Conservation (phyloP, 1,140 invertebrate genomes). For the Heliconius congener region DNA sequence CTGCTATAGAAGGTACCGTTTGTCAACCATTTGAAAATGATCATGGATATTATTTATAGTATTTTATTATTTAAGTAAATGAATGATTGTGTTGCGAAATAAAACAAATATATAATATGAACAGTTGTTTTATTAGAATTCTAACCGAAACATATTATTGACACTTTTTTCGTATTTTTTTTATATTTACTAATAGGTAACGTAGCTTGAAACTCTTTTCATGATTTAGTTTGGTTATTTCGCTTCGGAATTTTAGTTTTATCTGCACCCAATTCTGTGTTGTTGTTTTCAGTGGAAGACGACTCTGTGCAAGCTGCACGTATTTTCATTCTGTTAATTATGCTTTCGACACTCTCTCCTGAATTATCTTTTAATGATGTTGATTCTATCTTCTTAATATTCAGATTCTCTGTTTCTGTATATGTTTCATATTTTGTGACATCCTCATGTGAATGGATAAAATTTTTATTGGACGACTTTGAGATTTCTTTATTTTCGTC, state of each 20-base stretch:
- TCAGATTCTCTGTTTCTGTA: not conserved
- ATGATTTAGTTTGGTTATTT: not conserved
- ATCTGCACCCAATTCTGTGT: not conserved
- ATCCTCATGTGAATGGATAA: slow-evolving; percentile 21
- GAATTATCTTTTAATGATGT: slow-evolving; percentile 13
- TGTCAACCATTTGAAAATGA: slow-evolving; percentile 69
- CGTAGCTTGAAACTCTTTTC: not conserved
- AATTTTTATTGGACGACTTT: not conserved
- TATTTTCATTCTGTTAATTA: slow-evolving; percentile 19
- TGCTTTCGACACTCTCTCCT: slow-evolving; percentile 23
- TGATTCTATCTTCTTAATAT: slow-evolving; percentile 14
- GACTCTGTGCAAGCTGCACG: slow-evolving; percentile 10
- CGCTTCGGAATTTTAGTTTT: not conserved
- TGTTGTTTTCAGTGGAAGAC: not conserved
- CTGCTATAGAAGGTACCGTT: slow-evolving; percentile 83
- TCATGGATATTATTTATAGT: not conserved
- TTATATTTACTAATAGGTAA: not conserved
- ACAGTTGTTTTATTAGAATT: not conserved
- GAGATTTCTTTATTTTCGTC: not conserved
- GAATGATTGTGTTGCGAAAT: not conserved
- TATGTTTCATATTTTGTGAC: not conserved
- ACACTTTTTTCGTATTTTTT: not conserved
- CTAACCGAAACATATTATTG: not conserved
- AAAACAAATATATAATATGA: not conserved
- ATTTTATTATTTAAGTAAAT: not conserved